Base-by-base conservation (phyloP, 2,888 invertebrate species). In the Pegoplata infirma region DNA sequence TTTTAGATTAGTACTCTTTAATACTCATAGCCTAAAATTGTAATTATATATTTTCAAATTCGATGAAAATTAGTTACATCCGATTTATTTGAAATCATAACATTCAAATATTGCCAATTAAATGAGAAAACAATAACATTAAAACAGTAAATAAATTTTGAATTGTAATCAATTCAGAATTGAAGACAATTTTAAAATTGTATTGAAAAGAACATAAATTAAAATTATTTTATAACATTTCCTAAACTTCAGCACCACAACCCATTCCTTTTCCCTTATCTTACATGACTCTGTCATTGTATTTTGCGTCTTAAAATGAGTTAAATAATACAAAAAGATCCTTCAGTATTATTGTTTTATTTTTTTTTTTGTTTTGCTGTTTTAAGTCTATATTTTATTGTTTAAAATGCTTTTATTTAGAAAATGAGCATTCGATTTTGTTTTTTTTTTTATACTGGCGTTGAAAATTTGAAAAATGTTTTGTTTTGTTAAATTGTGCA, bases 141-240 rank as follows among this genome's bases (percentile, higher is more conserved):
- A 10, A 36, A 40, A 21, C 36, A 56, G 56, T 21, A 40, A 40
- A 58, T 58, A 36, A 58, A 58, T 40, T 36, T 58, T 40, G 5
- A 40, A 58, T 58, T 40, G 21, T 36, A 53, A 46, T 28, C 23
- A 66, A 66, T 55, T 55, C 28, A 23, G 36, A 58, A 49, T 58
- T 36, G n/a, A 36, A 40, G 56, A 51, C 58, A 23, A 23, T 46
- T 17, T 19, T 8, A 61, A 61, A 14, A 10, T 32, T 10, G 10
- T 32, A 32, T 10, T 10, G 12, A 10, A 28, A 5, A 32, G 12
- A 32, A 32, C 10, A 25, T 59, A 14, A 25, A 61, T 46, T 46
- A 46, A 47, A 40, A 40, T 56, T 40, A 7, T 8, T 1, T 40
- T 17, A n/a, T 7, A n/a, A n/a, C n/a, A n/a, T 56, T 40, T 36